A percentile compares a stretch with the other conserved stretches of the same genome.
phyloP scores from a whole-genome alignment of 1,140 invertebrate genomes.

The Temnothorax nylanderi region DNA sequence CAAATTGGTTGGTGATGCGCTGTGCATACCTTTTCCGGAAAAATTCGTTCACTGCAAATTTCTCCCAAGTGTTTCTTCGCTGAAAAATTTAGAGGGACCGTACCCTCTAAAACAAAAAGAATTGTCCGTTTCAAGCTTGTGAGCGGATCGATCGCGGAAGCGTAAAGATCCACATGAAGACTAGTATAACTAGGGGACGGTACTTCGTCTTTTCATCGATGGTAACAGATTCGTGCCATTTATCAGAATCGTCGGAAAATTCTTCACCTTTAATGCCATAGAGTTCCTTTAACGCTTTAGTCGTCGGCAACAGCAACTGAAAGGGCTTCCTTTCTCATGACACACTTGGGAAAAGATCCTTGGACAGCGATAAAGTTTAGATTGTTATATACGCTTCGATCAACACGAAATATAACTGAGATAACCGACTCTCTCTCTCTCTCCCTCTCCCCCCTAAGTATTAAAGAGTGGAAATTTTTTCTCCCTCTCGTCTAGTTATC shows the following conservation, averaged over 20 bases:
- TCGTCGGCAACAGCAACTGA: slow-evolving; percentile 19
- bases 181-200: neutral
- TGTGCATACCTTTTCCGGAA: neutral
- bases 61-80: slow-evolving; percentile 2
- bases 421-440: neutral
- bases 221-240: slow-evolving; percentile 40
- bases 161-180: slow-evolving; percentile 12
- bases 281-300: slow-evolving; percentile 22
- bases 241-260: slow-evolving; percentile 45
- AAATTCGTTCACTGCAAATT: slow-evolving; percentile 1
- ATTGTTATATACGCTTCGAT: slow-evolving; percentile 47
- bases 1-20: slow-evolving; percentile 22
- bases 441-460: neutral
- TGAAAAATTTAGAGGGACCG: slow-evolving; percentile 42
- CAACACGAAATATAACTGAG: slow-evolving; percentile 29
- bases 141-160: slow-evolving; percentile 9
- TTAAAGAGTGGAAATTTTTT: slow-evolving; percentile 26
- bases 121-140: neutral
- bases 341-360: slow-evolving; percentile 16
- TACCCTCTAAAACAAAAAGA: slow-evolving; percentile 8
- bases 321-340: neutral
- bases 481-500: neutral
- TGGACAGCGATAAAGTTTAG: slow-evolving; percentile 54
- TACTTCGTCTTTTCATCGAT: slow-evolving; percentile 39
- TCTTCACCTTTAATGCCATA: slow-evolving; percentile 32